Evolutionary conservation across 2,888 invertebrate species (phyloP), one percentile per base, ranked within the genome.

Genomic region (Drosophila heteroneura): DNA sequence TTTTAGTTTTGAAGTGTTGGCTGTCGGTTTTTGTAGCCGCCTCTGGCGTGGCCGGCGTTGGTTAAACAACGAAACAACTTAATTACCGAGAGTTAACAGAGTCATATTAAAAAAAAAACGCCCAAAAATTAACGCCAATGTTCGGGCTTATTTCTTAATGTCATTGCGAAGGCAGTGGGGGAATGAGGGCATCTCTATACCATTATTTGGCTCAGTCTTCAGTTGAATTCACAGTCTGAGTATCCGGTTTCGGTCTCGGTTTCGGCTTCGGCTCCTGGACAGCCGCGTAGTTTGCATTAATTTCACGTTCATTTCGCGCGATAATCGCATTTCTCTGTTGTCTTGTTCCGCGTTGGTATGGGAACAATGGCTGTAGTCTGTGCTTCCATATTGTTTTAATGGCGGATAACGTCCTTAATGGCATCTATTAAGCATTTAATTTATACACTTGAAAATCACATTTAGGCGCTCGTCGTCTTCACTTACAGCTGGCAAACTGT

Each of bases 381-480:
- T 69, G 69, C 62, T 75, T 76, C 83, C 89, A 87, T 87, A 87
- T 87, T 87, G 87, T 79, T 86, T 89, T 84, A 89, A 86, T 84
- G 89, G 85, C 74, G 87, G 83, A 86, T 86, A 87, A 89, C 74
- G 76, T 62, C 72, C 84, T 83, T 89, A 87, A 87, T 84, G 85
- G 89, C 86, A 74, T 84, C 87, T 84, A 89, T 87, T 89, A 84
- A 79, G 86, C 81, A 89, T 80, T 84, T 89, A 83, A 87, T 87
- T 87, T 89, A 89, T 89, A 74, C 86, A 89, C 89, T 87, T 83
- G 78, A 86, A 89, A 84, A 81, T 81, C 81, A 76, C 86, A 89
- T 83, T 84, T 70, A 70, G 76, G 72, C 67, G 35, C 49, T 53
- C 49, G 47, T 63, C 39, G 54, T n/a, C 32, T 41, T 30, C 37